These are phyloP conservation scores for Muricea muricata DNA, from an alignment of 92 coral and sea anemone species.

Conservation along the genomic window DNA sequence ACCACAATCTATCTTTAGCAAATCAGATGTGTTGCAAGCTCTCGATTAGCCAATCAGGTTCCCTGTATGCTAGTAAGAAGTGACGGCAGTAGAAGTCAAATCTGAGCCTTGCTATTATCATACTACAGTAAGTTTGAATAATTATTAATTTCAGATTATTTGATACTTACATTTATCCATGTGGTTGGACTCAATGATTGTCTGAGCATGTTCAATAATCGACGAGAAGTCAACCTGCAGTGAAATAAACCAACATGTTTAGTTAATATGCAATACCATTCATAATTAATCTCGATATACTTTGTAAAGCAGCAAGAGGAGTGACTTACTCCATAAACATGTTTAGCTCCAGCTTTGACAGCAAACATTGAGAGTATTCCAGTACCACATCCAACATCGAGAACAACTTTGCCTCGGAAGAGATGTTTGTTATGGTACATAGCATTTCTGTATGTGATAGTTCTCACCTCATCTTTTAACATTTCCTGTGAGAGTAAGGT, in stretches of 20 bases:
- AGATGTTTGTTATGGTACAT: slow-evolving; percentile 97
- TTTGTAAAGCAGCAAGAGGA: no score
- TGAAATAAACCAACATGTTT: background rate
- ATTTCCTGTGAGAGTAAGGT: slow-evolving; percentile 71
- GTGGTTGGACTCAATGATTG: slow-evolving; percentile 83
- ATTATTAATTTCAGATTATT: no score
- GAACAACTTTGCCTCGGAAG: slow-evolving; percentile 90
- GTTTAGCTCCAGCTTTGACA: slow-evolving; percentile 97
- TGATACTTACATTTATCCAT: slow-evolving; percentile 79
- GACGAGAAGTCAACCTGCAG: slow-evolving; percentile 95
- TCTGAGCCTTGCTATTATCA: no score
- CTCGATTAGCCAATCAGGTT: no score
- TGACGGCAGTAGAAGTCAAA: no score
- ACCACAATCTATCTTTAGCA: no score
- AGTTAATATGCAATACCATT: no score
- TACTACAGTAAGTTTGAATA: no score
- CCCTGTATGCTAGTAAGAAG: no score
- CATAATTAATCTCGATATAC: no score
- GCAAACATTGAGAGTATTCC: slow-evolving; percentile 99
- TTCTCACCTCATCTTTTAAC: slow-evolving; percentile 97
- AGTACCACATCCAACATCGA: slow-evolving; percentile 99
- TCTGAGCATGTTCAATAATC: slow-evolving; percentile 86
- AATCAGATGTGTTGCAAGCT: no score
- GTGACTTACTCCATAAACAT: slow-evolving; percentile 89
- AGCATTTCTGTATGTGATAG: slow-evolving; percentile 93